Percentiles rank a stretch among this genome's conserved stretches.
Evolutionary conservation across 2,888 invertebrate genomes (phyloP).

Genomic region (Coleophora deauratella): DNA sequence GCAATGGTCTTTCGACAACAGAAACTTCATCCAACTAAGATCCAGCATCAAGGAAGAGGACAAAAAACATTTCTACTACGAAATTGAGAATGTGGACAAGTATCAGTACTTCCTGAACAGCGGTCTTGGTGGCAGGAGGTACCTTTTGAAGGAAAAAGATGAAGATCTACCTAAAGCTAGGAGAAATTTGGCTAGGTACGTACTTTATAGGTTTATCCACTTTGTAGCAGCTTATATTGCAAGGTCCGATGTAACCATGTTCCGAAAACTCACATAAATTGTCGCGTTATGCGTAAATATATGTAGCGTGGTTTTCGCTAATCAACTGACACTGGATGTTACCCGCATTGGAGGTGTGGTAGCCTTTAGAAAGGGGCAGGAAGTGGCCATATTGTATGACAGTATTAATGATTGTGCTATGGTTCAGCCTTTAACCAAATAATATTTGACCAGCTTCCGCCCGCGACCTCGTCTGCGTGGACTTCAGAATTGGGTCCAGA

Average conservation of each 20-base stretch:
- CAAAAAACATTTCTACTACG: slow-evolving; percentile 7
- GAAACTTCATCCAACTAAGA: slow-evolving; percentile 73
- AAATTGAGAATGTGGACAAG: slow-evolving; percentile 7
- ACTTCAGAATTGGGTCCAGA: too few species aligned
- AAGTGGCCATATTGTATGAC: too few species aligned
- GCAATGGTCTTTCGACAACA: slow-evolving; percentile 84
- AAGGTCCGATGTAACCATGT: not conserved
- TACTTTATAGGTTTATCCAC: not conserved
- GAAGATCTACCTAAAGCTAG: slow-evolving; percentile 70
- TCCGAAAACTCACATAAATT: not conserved
- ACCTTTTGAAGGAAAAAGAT: slow-evolving; percentile 79
- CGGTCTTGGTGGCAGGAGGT: slow-evolving; percentile 75
- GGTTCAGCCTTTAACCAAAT: too few species aligned
- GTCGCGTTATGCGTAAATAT: not conserved
- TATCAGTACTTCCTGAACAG: slow-evolving; percentile 2
- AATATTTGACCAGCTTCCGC: too few species aligned
- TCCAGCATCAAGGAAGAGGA: slow-evolving; percentile 48
- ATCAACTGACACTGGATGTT: too few species aligned
- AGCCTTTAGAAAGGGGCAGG: too few species aligned
- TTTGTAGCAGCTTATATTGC: not conserved
- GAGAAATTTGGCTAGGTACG: slow-evolving; percentile 65
- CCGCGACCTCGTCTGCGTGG: too few species aligned
- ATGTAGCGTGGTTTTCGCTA: not conserved
- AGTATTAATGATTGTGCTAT: too few species aligned
- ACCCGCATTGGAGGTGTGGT: too few species aligned